Percentiles rank a stretch among this genome's conserved stretches.
Conservation (phyloP, 2,888 invertebrate genomes). For the Drosophila barbarae region DNA sequence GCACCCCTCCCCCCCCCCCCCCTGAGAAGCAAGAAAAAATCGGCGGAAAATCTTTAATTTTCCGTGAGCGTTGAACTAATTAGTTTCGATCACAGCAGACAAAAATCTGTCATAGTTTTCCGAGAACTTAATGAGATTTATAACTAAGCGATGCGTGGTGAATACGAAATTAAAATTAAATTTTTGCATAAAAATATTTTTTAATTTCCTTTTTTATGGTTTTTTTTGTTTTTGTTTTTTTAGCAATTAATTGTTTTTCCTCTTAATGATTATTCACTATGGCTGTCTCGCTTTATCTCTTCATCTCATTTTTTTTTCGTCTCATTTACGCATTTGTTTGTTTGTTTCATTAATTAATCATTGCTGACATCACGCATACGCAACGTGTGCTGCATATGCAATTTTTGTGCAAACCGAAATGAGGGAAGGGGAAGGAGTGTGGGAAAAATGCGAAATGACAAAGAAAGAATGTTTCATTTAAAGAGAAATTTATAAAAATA, state of each 20-base stretch:
- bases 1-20: background rate
- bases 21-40: background rate
- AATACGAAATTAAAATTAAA: conserved; percentile 56
- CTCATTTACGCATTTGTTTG: conserved; percentile 22
- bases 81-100: conserved; percentile 19
- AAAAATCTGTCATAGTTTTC: background rate
- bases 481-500: background rate
- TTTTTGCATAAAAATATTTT: conserved; percentile 39
- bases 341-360: conserved; percentile 53
- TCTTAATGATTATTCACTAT: conserved; percentile 34
- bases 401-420: conserved; percentile 16
- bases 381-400: conserved; percentile 39
- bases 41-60: conserved; percentile 20
- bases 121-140: conserved; percentile 25
- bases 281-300: conserved; percentile 5
- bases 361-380: conserved; percentile 54
- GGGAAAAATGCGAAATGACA: background rate
- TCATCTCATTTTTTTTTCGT: conserved; percentile 1
- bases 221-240: conserved; percentile 19
- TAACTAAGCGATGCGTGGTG: conserved; percentile 49
- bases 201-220: conserved; percentile 3
- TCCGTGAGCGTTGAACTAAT: conserved; percentile 27
- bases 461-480: background rate
- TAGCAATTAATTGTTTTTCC: conserved; percentile 22
- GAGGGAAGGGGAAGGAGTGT: background rate